Evolutionary conservation across 2,113 vertebrate genomes (phyloP), one percentile per base, ranked within the genome.

Genomic region (Carassius gibelio): DNA sequence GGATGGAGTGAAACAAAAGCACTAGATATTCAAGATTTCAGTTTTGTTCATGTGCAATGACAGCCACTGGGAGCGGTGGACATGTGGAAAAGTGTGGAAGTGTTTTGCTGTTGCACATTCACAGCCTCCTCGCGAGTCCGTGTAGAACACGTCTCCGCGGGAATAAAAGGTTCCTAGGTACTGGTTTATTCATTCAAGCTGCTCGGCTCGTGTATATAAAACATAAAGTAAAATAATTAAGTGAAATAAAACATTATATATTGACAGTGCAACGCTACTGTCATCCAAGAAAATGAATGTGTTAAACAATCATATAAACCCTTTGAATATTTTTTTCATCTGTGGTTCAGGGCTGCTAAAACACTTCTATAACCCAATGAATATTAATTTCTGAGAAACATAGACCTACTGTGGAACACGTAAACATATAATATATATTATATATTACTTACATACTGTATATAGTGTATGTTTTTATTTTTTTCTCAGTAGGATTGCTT

Each of bases 11-110:
- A 36, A 69, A 69, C 3, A 59, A 71, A 38, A 59, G 48, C 81
- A 15, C 48, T 72, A 21, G 50, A 45, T 59, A 52, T 55, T 72
- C 5, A 14, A 8, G 21, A 30, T 69, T n/a, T 69, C 5, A 2
- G 61, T 1, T 52, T 64, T 52, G 45, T 50, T 81, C 3, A 4
- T 81, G 45, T 52, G 26, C 19, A 62, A 3, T 75, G 30, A 8
- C 74, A 61, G 69, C 61, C 50, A 69, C 57, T 21, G n/a, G 52
- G 23, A 82, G 38, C 66, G 68, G 21, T 0, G 66, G 68, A 52
- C 84, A 75, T 88, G 85, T 64, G 75, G 81, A 87, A 86, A 91
- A 92, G 80, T 19, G 89, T 88, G 81, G 88, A 89, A 84, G 79
- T 89, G 66, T 92, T 92, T 91, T 21, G 75, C 59, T 72, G 85